Conservation (phyloP, 1,140 invertebrate genomes). For the Zeugodacus cucurbitae region DNA sequence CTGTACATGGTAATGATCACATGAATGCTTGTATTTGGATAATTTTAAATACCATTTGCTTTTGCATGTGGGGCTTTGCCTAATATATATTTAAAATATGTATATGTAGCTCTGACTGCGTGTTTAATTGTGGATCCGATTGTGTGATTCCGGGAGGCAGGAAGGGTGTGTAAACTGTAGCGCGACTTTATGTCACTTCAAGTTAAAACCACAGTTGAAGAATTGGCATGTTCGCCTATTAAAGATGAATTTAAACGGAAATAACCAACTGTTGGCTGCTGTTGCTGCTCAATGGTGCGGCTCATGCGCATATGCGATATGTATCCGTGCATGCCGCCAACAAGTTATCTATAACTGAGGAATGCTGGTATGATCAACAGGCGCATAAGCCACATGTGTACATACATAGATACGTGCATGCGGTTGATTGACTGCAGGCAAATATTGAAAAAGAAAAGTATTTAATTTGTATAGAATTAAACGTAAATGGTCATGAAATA, state of each 20-base stretch:
- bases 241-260: conserved; percentile 38
- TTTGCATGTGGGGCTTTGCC: background rate
- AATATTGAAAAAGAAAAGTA: background rate
- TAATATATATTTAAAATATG: background rate
- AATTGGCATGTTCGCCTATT: conserved; percentile 30
- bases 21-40: background rate
- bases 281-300: background rate
- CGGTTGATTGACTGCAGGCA: background rate
- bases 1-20: background rate
- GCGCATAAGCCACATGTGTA: background rate
- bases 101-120: background rate
- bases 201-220: conserved; percentile 11
- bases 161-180: conserved; percentile 2
- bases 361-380: background rate
- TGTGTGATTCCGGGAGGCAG: background rate
- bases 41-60: background rate
- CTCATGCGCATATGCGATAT: background rate
- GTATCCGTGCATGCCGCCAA: background rate
- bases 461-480: conserved; percentile 11
- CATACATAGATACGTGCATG: background rate
- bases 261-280: conserved; percentile 21
- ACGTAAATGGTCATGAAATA: background rate
- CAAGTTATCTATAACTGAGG: background rate
- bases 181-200: conserved; percentile 17
- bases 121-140: background rate